phyloP scores from a whole-genome alignment of 92 coral and sea anemone species.

The Epizoanthus stellaris region DNA sequence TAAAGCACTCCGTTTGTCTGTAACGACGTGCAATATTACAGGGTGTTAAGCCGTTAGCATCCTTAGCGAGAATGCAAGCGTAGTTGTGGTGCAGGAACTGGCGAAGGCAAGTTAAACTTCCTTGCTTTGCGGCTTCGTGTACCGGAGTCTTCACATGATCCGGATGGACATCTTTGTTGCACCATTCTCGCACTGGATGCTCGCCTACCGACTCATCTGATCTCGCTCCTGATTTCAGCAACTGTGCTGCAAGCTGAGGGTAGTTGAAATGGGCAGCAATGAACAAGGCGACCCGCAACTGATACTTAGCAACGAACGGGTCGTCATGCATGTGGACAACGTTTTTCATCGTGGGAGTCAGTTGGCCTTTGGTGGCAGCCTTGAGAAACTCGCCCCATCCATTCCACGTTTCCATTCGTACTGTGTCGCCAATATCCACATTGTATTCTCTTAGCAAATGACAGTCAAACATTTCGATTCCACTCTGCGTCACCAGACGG shows the following conservation, averaged over 20 bases:
- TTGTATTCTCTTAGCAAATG: slow-evolving; percentile 84
- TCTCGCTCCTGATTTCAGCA: slow-evolving; percentile 91
- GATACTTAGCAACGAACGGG: slow-evolving; percentile 86
- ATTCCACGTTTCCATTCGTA: slow-evolving; percentile 93
- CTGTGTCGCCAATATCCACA: slow-evolving; percentile 76
- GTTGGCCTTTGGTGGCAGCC: slow-evolving; percentile 85
- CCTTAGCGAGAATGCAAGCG: slow-evolving; percentile 90
- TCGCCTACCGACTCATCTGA: slow-evolving; percentile 92
- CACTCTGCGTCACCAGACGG: slow-evolving; percentile 75
- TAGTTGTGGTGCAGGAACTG: slow-evolving; percentile 87
- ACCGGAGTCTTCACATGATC: slow-evolving; percentile 88
- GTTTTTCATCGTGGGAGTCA: slow-evolving; percentile 84
- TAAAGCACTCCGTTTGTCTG: slow-evolving; percentile 90
- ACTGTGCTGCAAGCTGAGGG: slow-evolving; percentile 87
- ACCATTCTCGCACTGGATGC: slow-evolving; percentile 98
- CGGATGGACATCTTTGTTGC: slow-evolving; percentile 74
- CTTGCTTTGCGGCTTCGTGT: slow-evolving; percentile 94
- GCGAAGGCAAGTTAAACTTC: slow-evolving; percentile 77
- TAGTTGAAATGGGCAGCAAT: slow-evolving; percentile 94
- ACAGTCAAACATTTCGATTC: slow-evolving; percentile 89
- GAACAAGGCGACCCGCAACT: slow-evolving; percentile 84
- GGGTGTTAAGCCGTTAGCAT: slow-evolving; percentile 91
- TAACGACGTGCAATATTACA: slow-evolving; percentile 87
- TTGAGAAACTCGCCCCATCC: slow-evolving; percentile 84
- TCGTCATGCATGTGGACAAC: slow-evolving; percentile 79